Evolutionary conservation across 2,888 invertebrate species (phyloP), one percentile per base, ranked within the genome.

Genomic region (Serripes groenlandicus): DNA sequence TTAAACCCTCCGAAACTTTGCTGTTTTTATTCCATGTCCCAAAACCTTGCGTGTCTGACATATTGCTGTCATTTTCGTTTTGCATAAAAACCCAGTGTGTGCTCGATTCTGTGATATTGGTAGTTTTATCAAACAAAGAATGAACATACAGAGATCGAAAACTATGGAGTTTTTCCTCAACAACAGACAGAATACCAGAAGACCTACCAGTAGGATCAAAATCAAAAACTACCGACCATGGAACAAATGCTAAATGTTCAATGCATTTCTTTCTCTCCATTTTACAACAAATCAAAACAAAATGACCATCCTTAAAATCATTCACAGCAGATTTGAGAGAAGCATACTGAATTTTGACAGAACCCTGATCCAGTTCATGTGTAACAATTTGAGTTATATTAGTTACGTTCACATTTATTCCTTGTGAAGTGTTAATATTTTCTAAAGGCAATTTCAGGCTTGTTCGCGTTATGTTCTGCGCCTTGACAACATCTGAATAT

Each of bases 151-250:
- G 62, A 1, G 75, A 81, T 32, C 81, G 42, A 26, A 64, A 32
- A n/a, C 64, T 73, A 26, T 66, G 37, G 7, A 87, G 52, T 15
- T 28, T 75, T 28, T 42, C 28, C 72, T 89, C 86, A 49, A 81
- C 66, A 23, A 62, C 58, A 11, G 80, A 81, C 21, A 89, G 73
- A 21, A 90, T 54, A 9, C 91, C 91, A 1, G 37, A 58, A 28
- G 83, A 64, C 71, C 90, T 84, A 30, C 89, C 85, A 0, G 70
- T 42, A 11, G 71, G 68, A 64, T 89, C 88, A 77, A 89, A 83
- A 34, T 89, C 87, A 52, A 85, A 89, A 9, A 91, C 90, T 23
- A 83, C 85, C 28, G 86, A 72, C 90, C 90, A 91, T 9, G 88
- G 86, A n/a, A 87, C 87, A 2, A 56, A 56, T 78, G 75, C 3